These are phyloP conservation scores for Acanthaster planci DNA, from an alignment of 35 echinoderm and acorn worm species.

Conservation along the genomic window DNA sequence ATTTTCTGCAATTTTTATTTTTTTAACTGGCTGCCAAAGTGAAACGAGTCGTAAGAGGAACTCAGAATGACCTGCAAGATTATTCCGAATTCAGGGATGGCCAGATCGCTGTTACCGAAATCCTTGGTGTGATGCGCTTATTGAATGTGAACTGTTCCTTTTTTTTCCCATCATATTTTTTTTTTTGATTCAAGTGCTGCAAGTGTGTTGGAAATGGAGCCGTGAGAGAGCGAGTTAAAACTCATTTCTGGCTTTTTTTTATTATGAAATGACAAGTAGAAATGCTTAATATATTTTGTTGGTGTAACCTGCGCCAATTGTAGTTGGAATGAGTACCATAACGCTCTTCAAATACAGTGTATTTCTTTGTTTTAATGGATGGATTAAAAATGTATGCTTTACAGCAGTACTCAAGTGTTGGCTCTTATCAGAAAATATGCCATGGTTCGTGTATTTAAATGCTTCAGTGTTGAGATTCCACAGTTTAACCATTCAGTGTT, in stretches of 20 bases:
- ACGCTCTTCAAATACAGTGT: constrained; percentile 10
- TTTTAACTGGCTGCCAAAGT: constrained; percentile 51
- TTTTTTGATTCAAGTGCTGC: constrained; percentile 13
- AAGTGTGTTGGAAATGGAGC: neutral
- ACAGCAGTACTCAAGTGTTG: constrained; percentile 14
- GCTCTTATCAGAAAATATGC: constrained; percentile 21
- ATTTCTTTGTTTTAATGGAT: neutral
- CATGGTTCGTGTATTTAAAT: neutral
- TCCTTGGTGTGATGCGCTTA: neutral
- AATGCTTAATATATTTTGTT: constrained; percentile 32
- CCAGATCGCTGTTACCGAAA: constrained; percentile 11
- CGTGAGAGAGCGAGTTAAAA: neutral
- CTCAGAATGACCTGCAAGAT: constrained; percentile 26
- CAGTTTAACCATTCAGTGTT: constrained; percentile 26
- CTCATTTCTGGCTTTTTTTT: neutral
- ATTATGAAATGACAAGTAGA: neutral
- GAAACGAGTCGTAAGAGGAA: constrained; percentile 13
- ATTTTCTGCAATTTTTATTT: constrained; percentile 36
- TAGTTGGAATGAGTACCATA: neutral
- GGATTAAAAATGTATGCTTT: neutral
- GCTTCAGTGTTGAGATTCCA: constrained; percentile 31
- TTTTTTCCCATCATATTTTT: constrained; percentile 26
- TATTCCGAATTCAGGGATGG: constrained; percentile 41
- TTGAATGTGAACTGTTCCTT: constrained; percentile 10
- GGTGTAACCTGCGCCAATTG: constrained; percentile 17